A percentile compares a stretch with the other conserved stretches of the same genome.
Evolutionary conservation across 2,888 invertebrate genomes (phyloP).

Genomic region (Yponomeuta plumbellus): DNA sequence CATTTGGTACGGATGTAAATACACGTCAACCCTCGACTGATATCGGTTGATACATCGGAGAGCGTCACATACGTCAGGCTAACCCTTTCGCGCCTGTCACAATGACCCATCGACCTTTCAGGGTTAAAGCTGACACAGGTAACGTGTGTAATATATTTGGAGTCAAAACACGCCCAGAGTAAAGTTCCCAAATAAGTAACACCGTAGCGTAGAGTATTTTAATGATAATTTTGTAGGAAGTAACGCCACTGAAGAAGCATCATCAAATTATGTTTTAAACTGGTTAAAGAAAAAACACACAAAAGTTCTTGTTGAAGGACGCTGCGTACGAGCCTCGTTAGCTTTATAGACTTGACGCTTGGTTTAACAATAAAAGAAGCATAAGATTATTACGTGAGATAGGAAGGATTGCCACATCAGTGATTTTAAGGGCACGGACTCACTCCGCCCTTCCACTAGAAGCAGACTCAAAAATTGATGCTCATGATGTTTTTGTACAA

Average conservation of each 20-base stretch:
- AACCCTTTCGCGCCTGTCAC: slow-evolving; percentile 46
- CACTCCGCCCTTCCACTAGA: too few species aligned
- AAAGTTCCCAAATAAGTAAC: too few species aligned
- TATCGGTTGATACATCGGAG: slow-evolving; percentile 47
- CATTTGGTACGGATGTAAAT: slow-evolving; percentile 32
- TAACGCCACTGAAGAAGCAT: not conserved
- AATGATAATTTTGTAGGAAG: not conserved
- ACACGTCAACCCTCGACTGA: slow-evolving; percentile 45
- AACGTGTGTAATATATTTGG: slow-evolving; percentile 53
- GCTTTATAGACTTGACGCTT: slow-evolving; percentile 5
- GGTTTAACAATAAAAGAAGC: slow-evolving; percentile 2
- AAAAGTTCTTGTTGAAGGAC: slow-evolving; percentile 10
- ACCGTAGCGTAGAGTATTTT: not conserved
- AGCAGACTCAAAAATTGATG: too few species aligned
- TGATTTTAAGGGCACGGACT: not conserved
- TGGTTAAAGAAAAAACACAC: not conserved
- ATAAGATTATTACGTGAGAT: slow-evolving; percentile 11
- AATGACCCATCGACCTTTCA: slow-evolving; percentile 51
- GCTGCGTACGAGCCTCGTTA: slow-evolving; percentile 4
- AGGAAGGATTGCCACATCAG: not conserved
- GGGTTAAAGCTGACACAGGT: slow-evolving; percentile 31
- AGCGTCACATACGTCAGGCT: slow-evolving; percentile 58
- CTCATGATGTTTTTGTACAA: too few species aligned
- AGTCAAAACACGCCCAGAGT: slow-evolving; percentile 24
- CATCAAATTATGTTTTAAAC: not conserved